These are phyloP conservation scores for Sesia apiformis DNA, from an alignment of 2,888 invertebrate genomes.

Conservation along the genomic window DNA sequence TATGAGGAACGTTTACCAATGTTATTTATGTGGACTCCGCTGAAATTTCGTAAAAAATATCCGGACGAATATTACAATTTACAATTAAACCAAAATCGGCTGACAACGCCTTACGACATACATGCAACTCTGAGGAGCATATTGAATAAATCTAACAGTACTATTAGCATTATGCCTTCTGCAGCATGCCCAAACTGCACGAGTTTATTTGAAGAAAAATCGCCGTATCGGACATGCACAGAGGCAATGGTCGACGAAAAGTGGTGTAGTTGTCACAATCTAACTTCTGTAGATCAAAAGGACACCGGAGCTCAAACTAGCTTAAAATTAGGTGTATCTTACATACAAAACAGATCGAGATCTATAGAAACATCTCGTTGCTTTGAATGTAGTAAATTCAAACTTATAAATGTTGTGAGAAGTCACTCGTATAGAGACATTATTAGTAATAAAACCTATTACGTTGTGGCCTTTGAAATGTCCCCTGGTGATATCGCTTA, in stretches of 20 bases:
- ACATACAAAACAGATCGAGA: slow-evolving; percentile 24
- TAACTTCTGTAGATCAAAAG: slow-evolving; percentile 36
- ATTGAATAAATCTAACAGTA: slow-evolving; percentile 57
- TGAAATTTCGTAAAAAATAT: slow-evolving; percentile 68
- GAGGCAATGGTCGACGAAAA: slow-evolving; percentile 79
- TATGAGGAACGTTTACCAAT: slow-evolving; percentile 85
- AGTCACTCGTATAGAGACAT: slow-evolving; percentile 46
- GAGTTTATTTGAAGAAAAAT: slow-evolving; percentile 75
- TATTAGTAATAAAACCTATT: slow-evolving; percentile 39
- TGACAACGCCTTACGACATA: slow-evolving; percentile 84
- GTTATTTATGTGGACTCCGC: slow-evolving; percentile 80
- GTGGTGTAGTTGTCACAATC: slow-evolving; percentile 83
- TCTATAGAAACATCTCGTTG: slow-evolving; percentile 30
- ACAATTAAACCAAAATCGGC: slow-evolving; percentile 75
- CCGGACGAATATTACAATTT: slow-evolving; percentile 74
- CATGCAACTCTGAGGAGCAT: slow-evolving; percentile 80
- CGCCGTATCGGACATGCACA: slow-evolving; percentile 75
- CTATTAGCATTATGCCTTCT: slow-evolving; percentile 32
- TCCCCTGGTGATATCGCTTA: slow-evolving; percentile 77
- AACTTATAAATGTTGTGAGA: slow-evolving; percentile 59
- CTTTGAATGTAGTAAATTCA: slow-evolving; percentile 62
- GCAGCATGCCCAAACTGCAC: slow-evolving; percentile 77
- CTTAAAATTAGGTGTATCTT: slow-evolving; percentile 45
- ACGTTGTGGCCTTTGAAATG: slow-evolving; percentile 77
- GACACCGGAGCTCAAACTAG: slow-evolving; percentile 54